A percentile compares a stretch with the other conserved stretches of the same genome.
phyloP scores from a whole-genome alignment of 1,140 invertebrate species.

The Drosophila murphyi region DNA sequence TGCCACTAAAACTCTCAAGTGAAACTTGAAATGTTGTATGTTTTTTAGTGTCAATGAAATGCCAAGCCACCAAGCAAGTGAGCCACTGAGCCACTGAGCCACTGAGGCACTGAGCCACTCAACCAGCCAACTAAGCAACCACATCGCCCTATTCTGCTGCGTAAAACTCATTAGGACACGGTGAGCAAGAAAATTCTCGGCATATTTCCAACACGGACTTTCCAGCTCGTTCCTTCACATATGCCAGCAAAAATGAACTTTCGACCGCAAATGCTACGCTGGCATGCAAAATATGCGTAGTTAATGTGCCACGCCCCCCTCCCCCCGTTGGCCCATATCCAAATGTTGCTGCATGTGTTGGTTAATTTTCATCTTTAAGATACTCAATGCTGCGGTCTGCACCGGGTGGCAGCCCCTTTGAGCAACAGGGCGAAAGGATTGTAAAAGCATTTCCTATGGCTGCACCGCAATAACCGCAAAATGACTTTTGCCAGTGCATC shows the following conservation, averaged over 20 bases:
- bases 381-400: constrained; percentile 75
- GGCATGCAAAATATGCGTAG: constrained; percentile 78
- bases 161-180: constrained; percentile 76
- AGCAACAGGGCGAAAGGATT: constrained; percentile 39
- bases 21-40: constrained; percentile 68
- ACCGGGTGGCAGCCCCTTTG: constrained; percentile 36
- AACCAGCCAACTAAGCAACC: constrained; percentile 13
- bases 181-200: constrained; percentile 54
- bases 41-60: constrained; percentile 41
- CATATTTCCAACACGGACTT: constrained; percentile 61
- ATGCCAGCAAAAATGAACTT: constrained; percentile 72
- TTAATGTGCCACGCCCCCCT: constrained; percentile 58
- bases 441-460: constrained; percentile 68
- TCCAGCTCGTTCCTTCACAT: constrained; percentile 31
- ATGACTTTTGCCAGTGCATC: constrained; percentile 61
- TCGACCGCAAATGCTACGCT: constrained; percentile 69
- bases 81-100: background rate
- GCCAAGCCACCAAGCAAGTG: background rate
- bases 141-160: constrained; percentile 29
- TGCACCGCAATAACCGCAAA: constrained; percentile 62
- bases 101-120: background rate
- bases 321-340: background rate
- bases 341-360: constrained; percentile 36
- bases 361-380: constrained; percentile 82
- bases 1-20: constrained; percentile 65